Conservation (phyloP, 2,113 vertebrate genomes). For the Sinocyclocheilus anophthalmus region DNA sequence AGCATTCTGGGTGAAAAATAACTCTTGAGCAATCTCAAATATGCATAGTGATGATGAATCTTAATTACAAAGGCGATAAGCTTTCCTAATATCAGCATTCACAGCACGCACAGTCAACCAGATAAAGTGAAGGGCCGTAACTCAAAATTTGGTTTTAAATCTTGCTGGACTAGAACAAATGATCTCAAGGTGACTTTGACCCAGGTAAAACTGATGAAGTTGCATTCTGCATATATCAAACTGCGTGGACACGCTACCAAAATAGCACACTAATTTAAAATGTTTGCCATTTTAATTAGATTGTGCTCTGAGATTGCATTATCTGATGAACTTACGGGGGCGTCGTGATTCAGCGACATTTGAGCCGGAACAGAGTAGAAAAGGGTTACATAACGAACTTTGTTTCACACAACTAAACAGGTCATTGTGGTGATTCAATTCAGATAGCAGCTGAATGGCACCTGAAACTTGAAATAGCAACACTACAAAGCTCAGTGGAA, state of each 20-base stretch:
- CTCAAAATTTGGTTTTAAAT: conserved; percentile 33
- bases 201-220: conserved; percentile 36
- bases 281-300: conserved; percentile 47
- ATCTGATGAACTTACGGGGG: conserved; percentile 27
- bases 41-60: conserved; percentile 17
- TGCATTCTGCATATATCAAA: conserved; percentile 22
- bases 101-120: neutral
- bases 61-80: conserved; percentile 12
- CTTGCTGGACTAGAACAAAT: conserved; percentile 27
- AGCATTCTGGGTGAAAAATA: neutral
- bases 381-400: neutral
- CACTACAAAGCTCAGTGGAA: neutral
- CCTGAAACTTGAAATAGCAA: neutral
- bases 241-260: conserved; percentile 13
- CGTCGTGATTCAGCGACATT: neutral
- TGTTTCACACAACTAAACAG: neutral
- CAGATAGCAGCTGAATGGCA: neutral
- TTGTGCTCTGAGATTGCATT: conserved; percentile 28
- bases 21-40: neutral
- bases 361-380: conserved; percentile 2
- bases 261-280: conserved; percentile 38
- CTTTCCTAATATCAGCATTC: neutral
- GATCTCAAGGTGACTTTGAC: conserved; percentile 23
- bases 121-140: conserved; percentile 32
- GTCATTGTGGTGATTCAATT: neutral